Percentiles rank a stretch among this genome's conserved stretches.
Conservation (phyloP, 2,888 invertebrate species). For the Tetranychus truncatus region DNA sequence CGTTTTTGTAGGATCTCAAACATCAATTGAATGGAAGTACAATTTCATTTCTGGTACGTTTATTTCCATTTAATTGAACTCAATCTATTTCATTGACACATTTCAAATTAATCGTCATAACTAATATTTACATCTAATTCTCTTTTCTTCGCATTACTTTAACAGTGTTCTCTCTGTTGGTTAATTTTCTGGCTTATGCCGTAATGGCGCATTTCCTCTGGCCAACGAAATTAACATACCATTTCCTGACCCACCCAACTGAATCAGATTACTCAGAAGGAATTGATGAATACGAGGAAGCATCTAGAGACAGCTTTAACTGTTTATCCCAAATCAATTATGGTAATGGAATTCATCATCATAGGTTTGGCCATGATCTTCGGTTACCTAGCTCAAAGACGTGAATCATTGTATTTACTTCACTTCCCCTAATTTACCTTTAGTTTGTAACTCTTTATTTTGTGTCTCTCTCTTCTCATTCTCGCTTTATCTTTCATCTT, state of each 20-base stretch:
- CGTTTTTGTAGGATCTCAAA: constrained; percentile 74
- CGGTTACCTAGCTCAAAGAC: neutral
- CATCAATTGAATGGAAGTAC: constrained; percentile 84
- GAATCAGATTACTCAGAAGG: constrained; percentile 21
- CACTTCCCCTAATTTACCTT: neutral
- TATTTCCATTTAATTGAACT: too few species aligned
- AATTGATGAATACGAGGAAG: constrained; percentile 20
- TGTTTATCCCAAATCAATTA: constrained; percentile 1
- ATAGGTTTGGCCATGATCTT: constrained; percentile 4
- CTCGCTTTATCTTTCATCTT: neutral
- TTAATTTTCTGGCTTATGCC: constrained; percentile 81
- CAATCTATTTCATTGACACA: neutral
- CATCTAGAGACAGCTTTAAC: neutral
- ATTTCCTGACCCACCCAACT: constrained; percentile 17
- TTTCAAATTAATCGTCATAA: neutral
- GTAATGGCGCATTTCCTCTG: constrained; percentile 87
- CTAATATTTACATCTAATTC: neutral
- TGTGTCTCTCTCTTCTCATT: neutral
- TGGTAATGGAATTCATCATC: neutral
- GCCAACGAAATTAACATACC: constrained; percentile 45
- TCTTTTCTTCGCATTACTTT: constrained; percentile 26
- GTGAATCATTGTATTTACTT: neutral
- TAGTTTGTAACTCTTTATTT: neutral
- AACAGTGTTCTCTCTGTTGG: constrained; percentile 78
- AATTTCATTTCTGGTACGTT: constrained; percentile 69